Conservation (phyloP, 2,797 vertebrate species). For the Tympanoctomys barrerae region DNA sequence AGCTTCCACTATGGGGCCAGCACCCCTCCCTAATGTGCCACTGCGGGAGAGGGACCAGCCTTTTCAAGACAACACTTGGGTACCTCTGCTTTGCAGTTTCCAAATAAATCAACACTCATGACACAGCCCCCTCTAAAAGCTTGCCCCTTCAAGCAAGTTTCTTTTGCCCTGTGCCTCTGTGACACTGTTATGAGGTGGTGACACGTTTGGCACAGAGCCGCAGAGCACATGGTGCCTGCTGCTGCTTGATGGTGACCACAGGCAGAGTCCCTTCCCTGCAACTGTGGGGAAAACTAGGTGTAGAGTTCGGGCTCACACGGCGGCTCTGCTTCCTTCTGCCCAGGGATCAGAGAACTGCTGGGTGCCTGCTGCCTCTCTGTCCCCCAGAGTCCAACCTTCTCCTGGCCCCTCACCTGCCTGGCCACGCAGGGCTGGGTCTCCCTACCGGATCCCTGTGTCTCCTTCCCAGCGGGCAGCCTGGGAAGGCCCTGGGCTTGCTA, state of each 20-base stretch:
- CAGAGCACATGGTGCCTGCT: background rate
- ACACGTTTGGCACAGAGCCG: fast-evolving
- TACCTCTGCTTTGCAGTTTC: background rate
- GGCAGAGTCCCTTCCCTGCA: background rate
- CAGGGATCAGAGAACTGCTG: background rate
- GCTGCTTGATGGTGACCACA: fast-evolving
- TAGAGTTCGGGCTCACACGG: background rate
- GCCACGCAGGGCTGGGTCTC: background rate
- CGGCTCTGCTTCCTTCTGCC: background rate
- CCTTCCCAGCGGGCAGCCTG: background rate
- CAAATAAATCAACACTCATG: background rate
- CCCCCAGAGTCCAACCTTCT: background rate
- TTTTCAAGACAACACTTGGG: background rate
- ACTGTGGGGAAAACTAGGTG: too few relatives aligned
- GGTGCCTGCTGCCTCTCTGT: background rate
- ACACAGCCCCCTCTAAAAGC: background rate
- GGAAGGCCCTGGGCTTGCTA: too few relatives aligned
- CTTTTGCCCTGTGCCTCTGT: background rate
- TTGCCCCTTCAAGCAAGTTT: background rate
- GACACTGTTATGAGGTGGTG: fast-evolving
- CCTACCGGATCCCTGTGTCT: fast-evolving
- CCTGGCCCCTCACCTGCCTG: background rate
- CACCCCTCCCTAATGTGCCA: fast-evolving
- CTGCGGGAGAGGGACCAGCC: fast-evolving
- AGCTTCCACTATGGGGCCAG: background rate